phyloP scores from a whole-genome alignment of 2,888 invertebrate species.

The Trichopria drosophilae region DNA sequence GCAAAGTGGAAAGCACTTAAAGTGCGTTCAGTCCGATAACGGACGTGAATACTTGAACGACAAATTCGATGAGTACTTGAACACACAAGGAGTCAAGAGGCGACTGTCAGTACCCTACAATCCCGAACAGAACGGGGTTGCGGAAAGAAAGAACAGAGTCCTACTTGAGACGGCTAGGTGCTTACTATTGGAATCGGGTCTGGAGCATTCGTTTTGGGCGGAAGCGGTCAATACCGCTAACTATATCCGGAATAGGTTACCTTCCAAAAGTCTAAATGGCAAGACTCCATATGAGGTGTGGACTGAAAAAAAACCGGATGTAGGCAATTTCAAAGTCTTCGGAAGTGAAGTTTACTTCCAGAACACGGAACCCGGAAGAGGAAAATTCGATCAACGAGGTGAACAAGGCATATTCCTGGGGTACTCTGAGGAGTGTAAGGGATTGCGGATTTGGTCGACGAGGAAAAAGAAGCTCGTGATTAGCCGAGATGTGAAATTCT shows the following conservation, averaged over 20 bases:
- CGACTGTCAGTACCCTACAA: constrained; percentile 36
- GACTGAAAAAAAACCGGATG: constrained; percentile 16
- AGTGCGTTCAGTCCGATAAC: constrained; percentile 32
- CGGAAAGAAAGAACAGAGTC: too few species aligned
- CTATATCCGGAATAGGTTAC: constrained; percentile 23
- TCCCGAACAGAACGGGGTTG: constrained; percentile 44
- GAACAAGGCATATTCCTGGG: constrained; percentile 3
- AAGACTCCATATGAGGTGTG: constrained; percentile 24
- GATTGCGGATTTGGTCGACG: constrained; percentile 5
- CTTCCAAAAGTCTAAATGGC: constrained; percentile 12
- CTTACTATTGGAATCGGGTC: constrained; percentile 5
- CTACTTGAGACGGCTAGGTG: constrained; percentile 26
- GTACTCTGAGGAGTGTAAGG: not conserved
- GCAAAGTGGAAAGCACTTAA: constrained; percentile 27
- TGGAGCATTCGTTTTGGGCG: constrained; percentile 21
- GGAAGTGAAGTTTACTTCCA: constrained; percentile 2
- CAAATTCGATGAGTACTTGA: constrained; percentile 31
- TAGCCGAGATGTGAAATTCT: constrained; percentile 9
- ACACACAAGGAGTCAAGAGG: constrained; percentile 35
- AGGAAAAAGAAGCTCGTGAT: constrained; percentile 2
- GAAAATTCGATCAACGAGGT: constrained; percentile 4
- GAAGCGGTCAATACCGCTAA: constrained; percentile 25
- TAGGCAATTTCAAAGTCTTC: constrained; percentile 12
- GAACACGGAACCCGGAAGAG: not conserved
- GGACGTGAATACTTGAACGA: constrained; percentile 28